phyloP scores from a whole-genome alignment of 2,113 vertebrate genomes.

The Grus americana region DNA sequence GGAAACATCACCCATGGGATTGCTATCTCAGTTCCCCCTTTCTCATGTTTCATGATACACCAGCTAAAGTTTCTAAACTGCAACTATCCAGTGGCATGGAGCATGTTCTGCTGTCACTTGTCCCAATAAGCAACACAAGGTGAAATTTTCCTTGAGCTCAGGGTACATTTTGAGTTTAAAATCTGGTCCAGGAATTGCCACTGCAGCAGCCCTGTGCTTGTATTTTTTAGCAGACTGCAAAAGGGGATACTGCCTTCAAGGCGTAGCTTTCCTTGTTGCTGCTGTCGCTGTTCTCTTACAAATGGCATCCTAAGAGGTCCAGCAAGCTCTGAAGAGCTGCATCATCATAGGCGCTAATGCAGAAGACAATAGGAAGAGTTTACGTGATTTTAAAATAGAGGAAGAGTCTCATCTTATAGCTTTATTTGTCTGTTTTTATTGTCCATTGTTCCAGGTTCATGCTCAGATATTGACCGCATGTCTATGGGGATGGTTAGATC shows the following conservation, averaged over 20 bases:
- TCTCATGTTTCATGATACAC: neutral
- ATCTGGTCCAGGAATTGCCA: neutral
- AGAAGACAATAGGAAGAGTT: neutral
- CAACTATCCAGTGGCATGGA: accelerated
- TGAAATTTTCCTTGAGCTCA: neutral
- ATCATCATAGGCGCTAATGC: neutral
- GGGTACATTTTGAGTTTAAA: neutral
- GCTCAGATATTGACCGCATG: neutral
- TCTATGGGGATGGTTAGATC: neutral
- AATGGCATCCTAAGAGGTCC: neutral
- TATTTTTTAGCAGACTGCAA: neutral
- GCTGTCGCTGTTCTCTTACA: neutral
- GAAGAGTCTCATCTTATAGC: neutral
- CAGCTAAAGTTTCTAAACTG: neutral
- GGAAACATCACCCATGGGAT: neutral
- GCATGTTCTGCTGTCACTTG: neutral
- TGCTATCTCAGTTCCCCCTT: neutral
- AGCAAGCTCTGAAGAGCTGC: neutral
- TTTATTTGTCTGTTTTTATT: neutral
- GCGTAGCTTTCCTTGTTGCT: neutral
- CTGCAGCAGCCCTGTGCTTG: neutral
- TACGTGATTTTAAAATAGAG: neutral
- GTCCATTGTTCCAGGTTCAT: neutral
- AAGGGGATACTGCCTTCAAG: neutral
- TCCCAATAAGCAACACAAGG: neutral